These are phyloP conservation scores for Pocillopora meandrina DNA, from an alignment of 92 coral and sea anemone genomes.

Conservation along the genomic window DNA sequence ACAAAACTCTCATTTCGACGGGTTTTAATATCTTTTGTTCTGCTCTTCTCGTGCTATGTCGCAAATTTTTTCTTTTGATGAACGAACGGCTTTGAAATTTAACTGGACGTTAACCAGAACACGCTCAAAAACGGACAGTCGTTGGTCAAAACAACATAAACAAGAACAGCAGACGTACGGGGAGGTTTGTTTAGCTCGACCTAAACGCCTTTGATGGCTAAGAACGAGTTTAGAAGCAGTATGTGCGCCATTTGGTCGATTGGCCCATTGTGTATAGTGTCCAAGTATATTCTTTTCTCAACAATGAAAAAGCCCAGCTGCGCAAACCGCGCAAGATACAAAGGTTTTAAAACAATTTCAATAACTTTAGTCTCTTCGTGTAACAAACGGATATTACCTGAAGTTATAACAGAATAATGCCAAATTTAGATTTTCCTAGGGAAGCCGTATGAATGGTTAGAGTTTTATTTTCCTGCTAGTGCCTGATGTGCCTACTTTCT, in stretches of 20 bases:
- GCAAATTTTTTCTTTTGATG: conserved; percentile 22
- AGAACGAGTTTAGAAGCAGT: conserved; percentile 8
- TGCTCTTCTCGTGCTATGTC: not conserved
- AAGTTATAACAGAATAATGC: not conserved
- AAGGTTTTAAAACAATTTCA: not conserved
- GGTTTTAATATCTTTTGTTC: conserved; percentile 14
- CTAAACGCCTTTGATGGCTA: conserved; percentile 20
- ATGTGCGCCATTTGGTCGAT: conserved; percentile 30
- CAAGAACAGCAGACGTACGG: not conserved
- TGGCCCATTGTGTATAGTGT: conserved; percentile 14
- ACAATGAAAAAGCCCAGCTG: conserved; percentile 23
- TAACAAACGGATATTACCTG: conserved; percentile 22
- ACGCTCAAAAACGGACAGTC: too few relatives aligned
- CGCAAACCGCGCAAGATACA: conserved; percentile 18
- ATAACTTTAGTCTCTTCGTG: not conserved
- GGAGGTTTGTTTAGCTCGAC: conserved; percentile 15
- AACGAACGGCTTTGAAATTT: conserved; percentile 4
- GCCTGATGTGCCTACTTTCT: not conserved
- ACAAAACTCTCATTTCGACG: conserved; percentile 12
- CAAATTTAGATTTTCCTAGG: not conserved
- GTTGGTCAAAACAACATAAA: too few relatives aligned
- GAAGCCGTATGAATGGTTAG: not conserved
- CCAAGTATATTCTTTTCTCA: conserved; percentile 18
- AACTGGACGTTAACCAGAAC: too few relatives aligned
- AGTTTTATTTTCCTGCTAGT: not conserved